Base-by-base conservation (phyloP, 2,888 invertebrate genomes). In the Augiades crinisus region DNA sequence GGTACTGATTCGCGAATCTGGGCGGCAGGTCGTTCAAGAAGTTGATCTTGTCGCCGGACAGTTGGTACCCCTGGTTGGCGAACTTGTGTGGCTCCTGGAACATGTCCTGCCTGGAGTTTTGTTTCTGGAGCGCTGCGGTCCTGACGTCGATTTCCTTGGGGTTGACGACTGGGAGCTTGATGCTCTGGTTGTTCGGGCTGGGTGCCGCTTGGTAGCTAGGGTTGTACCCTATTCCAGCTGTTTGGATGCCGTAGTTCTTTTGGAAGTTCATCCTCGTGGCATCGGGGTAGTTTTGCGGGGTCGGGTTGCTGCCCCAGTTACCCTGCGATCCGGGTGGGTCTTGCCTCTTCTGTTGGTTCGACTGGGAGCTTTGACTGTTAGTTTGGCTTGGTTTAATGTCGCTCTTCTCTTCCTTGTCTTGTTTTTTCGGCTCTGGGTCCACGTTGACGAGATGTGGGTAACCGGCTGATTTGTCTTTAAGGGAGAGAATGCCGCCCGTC, bases 131-230 rank as follows among this genome's bases (percentile, higher is more conserved):
- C 0, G 90, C 88, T 0, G 86, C 90, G 0, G 88, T 80, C n/a
- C 89, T 66, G 0, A 90, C 88, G 62, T 90, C 90, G 2, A 90
- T 90, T 61, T 90, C 90, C 53, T 90, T 90, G 0, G 90, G 90
- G 55, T 89, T 90, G 19, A 90, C 90, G 0, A 90, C 90, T 0
- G 90, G 87, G 6, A 90, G 63, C 6, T 81, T 68, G 41, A 85
- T 86, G 16, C 78, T 80, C 55, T 72, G 80, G 24, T 67, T 73
- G 60, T 66, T 72, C 30, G 67, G 59, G 10, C 62, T 61, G 0
- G 64, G 59, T 1, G 56, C 24, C 2, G 41, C 50, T 13, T 64
- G 71, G 56, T 80, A 80, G 54, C 61, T 74, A 0, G 84, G 79
- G 53, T 72, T 81, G 62, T 78, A 87, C 38, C 70, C 72, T 21